phyloP scores from a whole-genome alignment of 2,113 vertebrate genomes.

The Ellobius talpinus region DNA sequence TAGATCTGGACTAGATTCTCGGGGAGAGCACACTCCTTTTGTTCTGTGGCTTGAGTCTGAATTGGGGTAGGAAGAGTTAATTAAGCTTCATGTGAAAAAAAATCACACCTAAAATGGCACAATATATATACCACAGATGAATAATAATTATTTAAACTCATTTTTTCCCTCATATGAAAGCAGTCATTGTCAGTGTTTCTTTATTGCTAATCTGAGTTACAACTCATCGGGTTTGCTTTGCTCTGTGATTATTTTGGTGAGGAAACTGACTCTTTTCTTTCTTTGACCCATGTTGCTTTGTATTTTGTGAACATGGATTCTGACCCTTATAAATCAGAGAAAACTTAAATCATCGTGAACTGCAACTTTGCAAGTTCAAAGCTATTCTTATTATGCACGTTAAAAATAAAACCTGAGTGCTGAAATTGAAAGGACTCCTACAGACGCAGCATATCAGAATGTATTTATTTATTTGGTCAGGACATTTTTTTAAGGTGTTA shows the following conservation, averaged over 20 bases:
- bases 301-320: not conserved
- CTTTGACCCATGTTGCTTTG: not conserved
- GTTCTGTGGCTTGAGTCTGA: not conserved
- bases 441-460: not conserved
- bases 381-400: not conserved
- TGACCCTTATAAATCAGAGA: not conserved
- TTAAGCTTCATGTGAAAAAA: conserved; percentile 46
- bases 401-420: not conserved
- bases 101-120: not conserved
- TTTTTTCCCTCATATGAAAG: not conserved
- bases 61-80: not conserved
- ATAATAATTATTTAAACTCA: conserved; percentile 25
- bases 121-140: not conserved
- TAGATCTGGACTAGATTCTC: not conserved
- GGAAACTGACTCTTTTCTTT: not conserved
- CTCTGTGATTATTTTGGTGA: not conserved
- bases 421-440: not conserved
- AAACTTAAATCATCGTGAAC: not conserved
- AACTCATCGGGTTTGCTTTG: not conserved
- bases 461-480: not conserved
- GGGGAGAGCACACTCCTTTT: not conserved
- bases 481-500: not conserved
- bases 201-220: not conserved
- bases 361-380: not conserved
- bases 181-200: not conserved